Evolutionary conservation across 1,140 invertebrate genomes (phyloP).

Genomic region (Diabrotica virgifera): DNA sequence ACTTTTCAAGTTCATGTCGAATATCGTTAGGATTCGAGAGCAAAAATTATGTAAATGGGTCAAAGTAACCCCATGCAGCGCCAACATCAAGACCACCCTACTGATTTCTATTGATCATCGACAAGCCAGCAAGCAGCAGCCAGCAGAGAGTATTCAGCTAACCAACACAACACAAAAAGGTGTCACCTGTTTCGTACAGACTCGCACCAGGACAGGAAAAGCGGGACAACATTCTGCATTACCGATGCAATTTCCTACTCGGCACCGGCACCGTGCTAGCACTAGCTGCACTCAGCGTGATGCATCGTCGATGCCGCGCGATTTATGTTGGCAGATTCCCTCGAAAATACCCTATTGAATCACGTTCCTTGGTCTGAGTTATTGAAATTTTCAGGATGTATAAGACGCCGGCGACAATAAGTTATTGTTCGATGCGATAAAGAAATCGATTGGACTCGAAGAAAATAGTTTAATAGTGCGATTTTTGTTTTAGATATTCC

Average conservation of each 20-base stretch:
- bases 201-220: constrained; percentile 9
- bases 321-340: constrained; percentile 11
- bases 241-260: constrained; percentile 27
- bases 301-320: constrained; percentile 6
- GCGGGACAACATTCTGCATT: constrained; percentile 20
- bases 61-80: too few relatives aligned
- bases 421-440: neutral
- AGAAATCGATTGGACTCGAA: too few relatives aligned
- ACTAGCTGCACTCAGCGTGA: constrained; percentile 6
- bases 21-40: too few relatives aligned
- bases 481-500: too few relatives aligned
- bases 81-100: too few relatives aligned
- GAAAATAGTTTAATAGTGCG: too few relatives aligned
- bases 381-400: constrained; percentile 7
- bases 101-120: too few relatives aligned
- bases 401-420: neutral
- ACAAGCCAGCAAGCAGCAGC: too few relatives aligned
- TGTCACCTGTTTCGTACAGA: constrained; percentile 20
- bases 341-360: constrained; percentile 9
- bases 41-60: too few relatives aligned
- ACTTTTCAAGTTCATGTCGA: too few relatives aligned
- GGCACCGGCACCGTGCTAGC: constrained; percentile 8
- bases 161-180: constrained; percentile 19
- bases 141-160: too few relatives aligned
- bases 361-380: constrained; percentile 6